A percentile compares a stretch with the other conserved stretches of the same genome.
Conservation (phyloP, 1,140 invertebrate species). For the Drosophila serrata region DNA sequence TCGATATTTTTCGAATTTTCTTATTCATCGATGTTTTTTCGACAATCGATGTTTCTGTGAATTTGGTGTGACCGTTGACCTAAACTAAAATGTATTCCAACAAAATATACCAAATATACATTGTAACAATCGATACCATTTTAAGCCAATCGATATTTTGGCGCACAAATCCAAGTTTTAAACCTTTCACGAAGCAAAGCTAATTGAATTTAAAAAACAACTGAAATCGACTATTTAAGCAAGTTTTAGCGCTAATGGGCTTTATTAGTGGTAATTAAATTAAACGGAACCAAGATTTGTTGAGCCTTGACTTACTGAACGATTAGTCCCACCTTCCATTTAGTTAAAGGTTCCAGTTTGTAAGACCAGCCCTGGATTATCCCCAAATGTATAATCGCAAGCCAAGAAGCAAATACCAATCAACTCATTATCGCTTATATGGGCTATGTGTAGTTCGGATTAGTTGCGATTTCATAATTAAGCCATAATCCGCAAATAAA, state of each 20-base stretch:
- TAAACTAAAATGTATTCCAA: too few relatives aligned
- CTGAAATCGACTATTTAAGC: too few relatives aligned
- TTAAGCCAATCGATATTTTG: too few relatives aligned
- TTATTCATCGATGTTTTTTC: too few relatives aligned
- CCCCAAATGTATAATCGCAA: too few relatives aligned
- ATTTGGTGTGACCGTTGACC: too few relatives aligned
- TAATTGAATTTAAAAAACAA: not conserved
- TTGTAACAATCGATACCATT: too few relatives aligned
- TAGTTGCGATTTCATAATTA: conserved; percentile 78
- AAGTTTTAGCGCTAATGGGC: conserved; percentile 11
- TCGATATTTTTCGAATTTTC: too few relatives aligned
- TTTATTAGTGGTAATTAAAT: conserved; percentile 26
- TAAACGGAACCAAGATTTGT: not conserved
- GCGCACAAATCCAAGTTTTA: too few relatives aligned
- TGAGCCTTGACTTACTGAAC: conserved; percentile 15
- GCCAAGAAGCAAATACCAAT: conserved; percentile 23
- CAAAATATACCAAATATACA: too few relatives aligned
- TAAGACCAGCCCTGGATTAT: not conserved
- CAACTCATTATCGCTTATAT: conserved; percentile 16
- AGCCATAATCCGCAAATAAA: conserved; percentile 68
- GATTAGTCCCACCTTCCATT: not conserved
- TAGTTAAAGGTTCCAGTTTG: not conserved
- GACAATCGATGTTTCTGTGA: too few relatives aligned
- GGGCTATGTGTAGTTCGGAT: conserved; percentile 54
- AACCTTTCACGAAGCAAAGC: too few relatives aligned